phyloP scores from a whole-genome alignment of 1,140 invertebrate genomes.

The Calephelis nemesis region DNA sequence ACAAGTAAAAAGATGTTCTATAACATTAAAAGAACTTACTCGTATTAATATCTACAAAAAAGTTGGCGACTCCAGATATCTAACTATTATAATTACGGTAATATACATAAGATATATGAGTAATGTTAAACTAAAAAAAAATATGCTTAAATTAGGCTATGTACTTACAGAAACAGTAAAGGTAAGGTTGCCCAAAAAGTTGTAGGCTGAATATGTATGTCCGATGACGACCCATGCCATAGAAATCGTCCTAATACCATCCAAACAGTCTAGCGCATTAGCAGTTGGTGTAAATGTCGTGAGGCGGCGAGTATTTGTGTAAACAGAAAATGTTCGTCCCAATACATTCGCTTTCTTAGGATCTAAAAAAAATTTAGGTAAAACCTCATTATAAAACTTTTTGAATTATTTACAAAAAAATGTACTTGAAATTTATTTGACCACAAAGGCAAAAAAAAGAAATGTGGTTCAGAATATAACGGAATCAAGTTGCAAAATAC shows the following conservation, averaged over 20 bases:
- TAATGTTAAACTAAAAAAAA: no score
- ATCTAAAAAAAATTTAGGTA: slow-evolving; percentile 17
- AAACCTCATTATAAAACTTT: no score
- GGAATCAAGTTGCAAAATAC: no score
- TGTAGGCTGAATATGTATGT: slow-evolving; percentile 60
- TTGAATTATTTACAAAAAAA: no score
- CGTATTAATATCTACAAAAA: no score
- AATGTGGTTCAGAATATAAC: no score
- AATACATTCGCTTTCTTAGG: slow-evolving; percentile 26
- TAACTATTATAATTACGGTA: neutral
- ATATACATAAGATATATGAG: no score
- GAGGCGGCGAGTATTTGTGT: slow-evolving; percentile 43
- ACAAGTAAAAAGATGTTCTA: no score
- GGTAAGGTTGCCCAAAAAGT: slow-evolving; percentile 14
- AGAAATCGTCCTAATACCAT: slow-evolving; percentile 80
- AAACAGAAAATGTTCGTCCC: slow-evolving; percentile 44
- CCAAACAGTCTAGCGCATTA: slow-evolving; percentile 65
- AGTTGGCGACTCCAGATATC: neutral
- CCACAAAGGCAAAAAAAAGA: no score
- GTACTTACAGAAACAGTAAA: slow-evolving; percentile 20
- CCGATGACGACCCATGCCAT: slow-evolving; percentile 84
- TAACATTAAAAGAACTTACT: no score
- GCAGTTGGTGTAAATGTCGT: slow-evolving; percentile 31
- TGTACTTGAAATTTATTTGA: no score
- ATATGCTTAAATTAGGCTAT: no score